phyloP scores from a whole-genome alignment of 1,140 invertebrate genomes.

The Drosophila guanche region DNA sequence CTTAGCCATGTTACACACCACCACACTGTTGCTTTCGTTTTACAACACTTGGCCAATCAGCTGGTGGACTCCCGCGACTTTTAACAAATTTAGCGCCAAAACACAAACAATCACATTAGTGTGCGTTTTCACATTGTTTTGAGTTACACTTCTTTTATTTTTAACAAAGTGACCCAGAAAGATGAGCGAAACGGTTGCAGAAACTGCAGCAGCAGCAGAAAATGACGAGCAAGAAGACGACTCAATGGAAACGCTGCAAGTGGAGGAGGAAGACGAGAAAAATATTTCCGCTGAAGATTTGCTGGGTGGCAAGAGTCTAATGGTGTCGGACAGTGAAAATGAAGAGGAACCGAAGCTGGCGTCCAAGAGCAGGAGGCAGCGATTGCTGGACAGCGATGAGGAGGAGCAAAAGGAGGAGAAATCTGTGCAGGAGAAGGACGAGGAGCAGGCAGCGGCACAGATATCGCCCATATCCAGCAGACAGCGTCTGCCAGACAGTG shows the following conservation, averaged over 20 bases:
- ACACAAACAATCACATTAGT: slow-evolving; percentile 29
- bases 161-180: slow-evolving; percentile 57
- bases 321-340: slow-evolving; percentile 73
- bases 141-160: slow-evolving; percentile 21
- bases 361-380: slow-evolving; percentile 13
- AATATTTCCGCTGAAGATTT: slow-evolving; percentile 70
- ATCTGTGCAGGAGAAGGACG: not conserved
- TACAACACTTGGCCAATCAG: slow-evolving; percentile 8
- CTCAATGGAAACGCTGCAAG: slow-evolving; percentile 65
- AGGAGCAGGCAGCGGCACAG: not conserved
- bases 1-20: slow-evolving; percentile 1
- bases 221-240: slow-evolving; percentile 54
- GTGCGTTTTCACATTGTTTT: slow-evolving; percentile 52
- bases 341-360: slow-evolving; percentile 43
- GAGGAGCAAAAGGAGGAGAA: slow-evolving; percentile 1
- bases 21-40: not conserved
- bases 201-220: slow-evolving; percentile 61
- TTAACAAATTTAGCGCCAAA: slow-evolving; percentile 62
- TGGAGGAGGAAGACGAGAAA: slow-evolving; percentile 72
- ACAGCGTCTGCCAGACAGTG: not conserved
- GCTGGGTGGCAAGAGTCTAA: slow-evolving; percentile 65
- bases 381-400: slow-evolving; percentile 12
- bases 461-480: not conserved
- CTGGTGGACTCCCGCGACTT: slow-evolving; percentile 26
- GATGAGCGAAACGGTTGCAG: slow-evolving; percentile 63